Conservation (phyloP, 2,113 vertebrate species). For the Oryzias celebensis region DNA sequence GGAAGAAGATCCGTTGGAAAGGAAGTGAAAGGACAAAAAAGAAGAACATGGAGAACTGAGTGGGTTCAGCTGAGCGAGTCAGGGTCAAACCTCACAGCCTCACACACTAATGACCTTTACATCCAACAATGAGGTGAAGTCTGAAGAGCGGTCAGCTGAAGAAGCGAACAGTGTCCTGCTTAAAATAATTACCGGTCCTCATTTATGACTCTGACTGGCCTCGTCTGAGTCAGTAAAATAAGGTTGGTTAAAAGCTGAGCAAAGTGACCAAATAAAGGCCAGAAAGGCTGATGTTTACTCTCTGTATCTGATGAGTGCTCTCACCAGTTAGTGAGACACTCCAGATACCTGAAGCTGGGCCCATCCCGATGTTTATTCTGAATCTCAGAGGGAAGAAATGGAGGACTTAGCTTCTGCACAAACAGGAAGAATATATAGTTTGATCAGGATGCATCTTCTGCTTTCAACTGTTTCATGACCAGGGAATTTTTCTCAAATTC, state of each 20-base stretch:
- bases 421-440: conserved; percentile 45
- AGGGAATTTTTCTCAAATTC: too few species aligned
- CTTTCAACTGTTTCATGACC: background rate
- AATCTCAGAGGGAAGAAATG: conserved; percentile 52
- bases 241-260: conserved; percentile 48
- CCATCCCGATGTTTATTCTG: conserved; percentile 59
- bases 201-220: conserved; percentile 15
- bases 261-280: conserved; percentile 74
- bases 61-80: conserved; percentile 23
- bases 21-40: conserved; percentile 9
- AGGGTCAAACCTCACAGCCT: conserved; percentile 51
- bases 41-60: conserved; percentile 2
- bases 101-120: conserved; percentile 47
- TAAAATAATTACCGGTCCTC: conserved; percentile 17
- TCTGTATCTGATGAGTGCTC: conserved; percentile 31
- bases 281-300: conserved; percentile 63
- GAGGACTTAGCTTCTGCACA: conserved; percentile 57
- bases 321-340: conserved; percentile 53
- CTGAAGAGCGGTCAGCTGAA: conserved; percentile 12
- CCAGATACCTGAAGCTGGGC: conserved; percentile 60
- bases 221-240: conserved; percentile 17
- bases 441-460: background rate
- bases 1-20: conserved; percentile 17
- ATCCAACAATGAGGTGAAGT: conserved; percentile 29
- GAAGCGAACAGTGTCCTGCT: background rate